Evolutionary conservation across 2,797 vertebrate species (phyloP), one percentile per base, ranked within the genome.

Genomic region (Spea hammondii): DNA sequence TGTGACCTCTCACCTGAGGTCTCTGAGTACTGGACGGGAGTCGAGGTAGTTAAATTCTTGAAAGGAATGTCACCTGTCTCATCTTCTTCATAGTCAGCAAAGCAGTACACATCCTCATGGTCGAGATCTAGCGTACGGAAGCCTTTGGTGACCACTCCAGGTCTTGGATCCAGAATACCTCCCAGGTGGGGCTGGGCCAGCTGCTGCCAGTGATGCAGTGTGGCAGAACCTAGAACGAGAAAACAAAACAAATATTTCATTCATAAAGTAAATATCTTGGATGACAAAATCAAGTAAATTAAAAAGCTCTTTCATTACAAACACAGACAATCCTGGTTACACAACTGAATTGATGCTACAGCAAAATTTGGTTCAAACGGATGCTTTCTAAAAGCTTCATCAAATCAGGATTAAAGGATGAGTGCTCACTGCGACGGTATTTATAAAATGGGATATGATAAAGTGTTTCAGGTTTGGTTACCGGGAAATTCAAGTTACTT

Each of bases 191-290:
- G 97, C 85, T 98, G 97, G 78, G 97, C 98, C 88, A 99, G 83
- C 91, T 97, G 97, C 90, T 99, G 98, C 98, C 98, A 99, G 12
- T 98, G 97, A 84, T 99, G 97, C 81, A 99, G 93, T n/a, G 98
- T 99, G 79, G 94, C 97, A 64, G 98, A 99, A 85, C 98, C 98
- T 99, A 87, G 66, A 87, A 86, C 80, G 5, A 57, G 76, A 82
- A 50, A 45, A 65, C n/a, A 69, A 54, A 1, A 1, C 53, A 14
- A 47, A 32, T 65, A 46, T 6, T 44, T 13, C 11, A 4, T 32
- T 32, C 32, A 32, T 32, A 32, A 32, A 32, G 32, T 32, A 32
- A 32, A 32, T 17, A 17, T 17, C 17, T 17, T 17, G 32, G 32
- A 32, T 32, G 32, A 32, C 32, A 32, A 32, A 32, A 2, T 32